These are phyloP conservation scores for Magallana angulata DNA, from an alignment of 1,140 invertebrate genomes.

Conservation along the genomic window DNA sequence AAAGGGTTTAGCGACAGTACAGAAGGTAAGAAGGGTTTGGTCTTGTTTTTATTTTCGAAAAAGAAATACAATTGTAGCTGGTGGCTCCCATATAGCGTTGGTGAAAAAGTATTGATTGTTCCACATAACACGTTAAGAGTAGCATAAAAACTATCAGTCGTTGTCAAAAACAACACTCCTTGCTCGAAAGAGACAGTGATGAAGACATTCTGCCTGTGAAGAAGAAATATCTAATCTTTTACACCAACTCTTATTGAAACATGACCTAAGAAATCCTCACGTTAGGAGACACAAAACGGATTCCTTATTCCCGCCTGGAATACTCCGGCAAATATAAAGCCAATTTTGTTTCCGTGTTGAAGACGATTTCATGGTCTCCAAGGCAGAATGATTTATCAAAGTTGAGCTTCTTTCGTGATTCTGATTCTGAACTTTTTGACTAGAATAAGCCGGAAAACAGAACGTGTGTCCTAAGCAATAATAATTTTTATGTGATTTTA, in stretches of 20 bases:
- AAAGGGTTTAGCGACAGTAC: no score
- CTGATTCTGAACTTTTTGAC: neutral
- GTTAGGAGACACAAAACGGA: neutral
- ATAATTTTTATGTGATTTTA: no score
- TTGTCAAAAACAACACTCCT: constrained; percentile 17
- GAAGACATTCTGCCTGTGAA: constrained; percentile 4
- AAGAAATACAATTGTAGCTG: no score
- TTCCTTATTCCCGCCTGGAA: neutral
- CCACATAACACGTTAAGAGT: neutral
- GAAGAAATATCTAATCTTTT: constrained; percentile 16
- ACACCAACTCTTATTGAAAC: constrained; percentile 1
- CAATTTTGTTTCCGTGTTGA: constrained; percentile 27
- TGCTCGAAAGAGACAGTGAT: neutral
- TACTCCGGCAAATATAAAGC: constrained; percentile 9
- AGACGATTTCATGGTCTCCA: neutral
- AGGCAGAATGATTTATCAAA: neutral
- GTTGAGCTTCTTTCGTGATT: constrained; percentile 3
- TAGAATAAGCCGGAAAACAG: no score
- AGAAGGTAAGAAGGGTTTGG: no score
- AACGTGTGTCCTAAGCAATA: no score
- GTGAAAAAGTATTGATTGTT: neutral
- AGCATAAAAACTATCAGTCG: neutral
- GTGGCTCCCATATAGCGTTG: no score
- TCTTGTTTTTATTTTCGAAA: no score
- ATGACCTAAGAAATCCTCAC: neutral